Conservation (phyloP, 2,113 vertebrate genomes). For the Phylloscopus trochilus region DNA sequence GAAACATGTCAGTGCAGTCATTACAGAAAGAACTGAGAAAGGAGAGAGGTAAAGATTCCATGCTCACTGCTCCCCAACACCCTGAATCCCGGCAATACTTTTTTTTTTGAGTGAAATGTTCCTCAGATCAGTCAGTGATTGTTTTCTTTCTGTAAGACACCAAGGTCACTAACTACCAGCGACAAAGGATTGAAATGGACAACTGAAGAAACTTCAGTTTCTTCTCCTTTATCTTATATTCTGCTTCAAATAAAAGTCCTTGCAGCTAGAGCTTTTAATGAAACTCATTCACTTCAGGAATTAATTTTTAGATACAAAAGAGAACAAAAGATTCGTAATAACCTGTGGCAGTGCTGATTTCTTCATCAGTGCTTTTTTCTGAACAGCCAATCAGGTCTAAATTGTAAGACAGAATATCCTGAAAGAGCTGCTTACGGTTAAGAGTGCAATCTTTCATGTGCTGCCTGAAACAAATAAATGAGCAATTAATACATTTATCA, state of each 20-base stretch:
- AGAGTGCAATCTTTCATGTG: conserved; percentile 92
- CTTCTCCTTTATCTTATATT: background rate
- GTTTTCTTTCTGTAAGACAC: background rate
- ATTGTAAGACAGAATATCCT: conserved; percentile 93
- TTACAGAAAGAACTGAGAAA: background rate
- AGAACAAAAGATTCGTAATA: background rate
- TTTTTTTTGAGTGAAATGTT: background rate
- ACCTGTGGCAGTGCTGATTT: conserved; percentile 87
- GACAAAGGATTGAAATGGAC: background rate
- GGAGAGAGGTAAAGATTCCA: background rate
- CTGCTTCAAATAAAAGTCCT: background rate
- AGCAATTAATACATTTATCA: conserved; percentile 7
- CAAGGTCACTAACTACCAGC: background rate
- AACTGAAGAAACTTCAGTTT: background rate
- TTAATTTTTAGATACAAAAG: background rate
- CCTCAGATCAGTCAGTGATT: background rate
- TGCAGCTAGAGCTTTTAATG: background rate
- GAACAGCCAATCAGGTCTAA: conserved; percentile 90
- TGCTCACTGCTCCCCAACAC: background rate
- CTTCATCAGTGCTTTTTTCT: conserved; percentile 81
- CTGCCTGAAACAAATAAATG: conserved; percentile 81
- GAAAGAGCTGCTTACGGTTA: conserved; percentile 87
- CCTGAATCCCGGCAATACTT: background rate
- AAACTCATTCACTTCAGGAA: background rate
- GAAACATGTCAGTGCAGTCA: background rate